These are phyloP conservation scores for Lerista edwardsae DNA, from an alignment of 2,797 vertebrate species.

Conservation along the genomic window DNA sequence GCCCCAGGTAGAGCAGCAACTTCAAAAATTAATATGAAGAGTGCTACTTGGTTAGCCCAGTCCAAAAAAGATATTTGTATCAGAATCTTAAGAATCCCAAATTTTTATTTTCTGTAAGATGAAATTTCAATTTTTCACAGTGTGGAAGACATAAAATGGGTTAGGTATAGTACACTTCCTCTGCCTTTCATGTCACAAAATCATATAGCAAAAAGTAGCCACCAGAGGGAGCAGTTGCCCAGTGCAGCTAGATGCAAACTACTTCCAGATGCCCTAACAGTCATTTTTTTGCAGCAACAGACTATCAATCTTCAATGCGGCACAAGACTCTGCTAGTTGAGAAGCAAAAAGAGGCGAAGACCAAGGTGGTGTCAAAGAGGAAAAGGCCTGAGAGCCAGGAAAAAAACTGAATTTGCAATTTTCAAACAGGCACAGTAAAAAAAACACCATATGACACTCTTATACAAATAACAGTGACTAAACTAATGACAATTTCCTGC, in stretches of 20 bases:
- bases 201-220: conserved; percentile 2
- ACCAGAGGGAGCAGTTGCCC: not conserved
- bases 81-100: not conserved
- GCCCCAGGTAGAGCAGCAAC: not conserved
- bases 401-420: not conserved
- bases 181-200: not conserved
- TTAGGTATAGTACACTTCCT: no score
- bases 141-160: not conserved
- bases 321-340: not conserved
- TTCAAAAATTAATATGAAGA: not conserved
- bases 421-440: not conserved
- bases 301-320: not conserved
- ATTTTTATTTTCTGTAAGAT: not conserved
- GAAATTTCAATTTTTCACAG: not conserved
- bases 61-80: not conserved
- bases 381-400: not conserved
- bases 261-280: not conserved
- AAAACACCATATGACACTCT: no score
- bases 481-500: no score
- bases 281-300: not conserved
- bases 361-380: not conserved
- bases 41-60: not conserved
- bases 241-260: not conserved
- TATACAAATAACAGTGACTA: not conserved
- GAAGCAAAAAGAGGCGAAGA: not conserved